These are phyloP conservation scores for Macrosiphum euphorbiae DNA, from an alignment of 2,888 invertebrate species.

Conservation along the genomic window DNA sequence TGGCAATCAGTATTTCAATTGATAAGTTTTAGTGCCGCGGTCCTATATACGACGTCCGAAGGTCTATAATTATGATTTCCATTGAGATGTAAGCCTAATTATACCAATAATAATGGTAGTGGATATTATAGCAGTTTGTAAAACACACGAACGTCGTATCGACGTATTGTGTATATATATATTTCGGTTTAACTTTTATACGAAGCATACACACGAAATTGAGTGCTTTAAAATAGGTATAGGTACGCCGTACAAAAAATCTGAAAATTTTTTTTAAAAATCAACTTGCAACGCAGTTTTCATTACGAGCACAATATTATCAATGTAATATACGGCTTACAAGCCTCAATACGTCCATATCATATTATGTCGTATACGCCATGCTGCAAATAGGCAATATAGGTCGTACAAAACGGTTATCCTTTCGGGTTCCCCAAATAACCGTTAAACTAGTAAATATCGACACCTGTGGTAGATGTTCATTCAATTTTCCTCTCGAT, in stretches of 20 bases:
- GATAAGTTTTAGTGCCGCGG: background rate
- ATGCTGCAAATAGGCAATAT: too few relatives aligned
- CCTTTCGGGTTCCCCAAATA: too few relatives aligned
- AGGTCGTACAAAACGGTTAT: too few relatives aligned
- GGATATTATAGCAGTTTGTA: background rate
- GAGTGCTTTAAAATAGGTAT: background rate
- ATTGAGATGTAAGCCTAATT: background rate
- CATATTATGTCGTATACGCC: too few relatives aligned
- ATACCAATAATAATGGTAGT: background rate
- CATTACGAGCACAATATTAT: background rate
- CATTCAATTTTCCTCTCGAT: too few relatives aligned
- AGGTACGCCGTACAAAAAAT: too few relatives aligned
- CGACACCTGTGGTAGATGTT: too few relatives aligned
- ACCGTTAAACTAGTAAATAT: too few relatives aligned
- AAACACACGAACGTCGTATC: background rate
- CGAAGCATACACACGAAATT: background rate
- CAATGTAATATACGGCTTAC: background rate
- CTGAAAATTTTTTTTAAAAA: background rate
- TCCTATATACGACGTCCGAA: background rate
- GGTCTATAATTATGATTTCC: background rate
- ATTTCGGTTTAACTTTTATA: background rate
- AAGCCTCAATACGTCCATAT: too few relatives aligned
- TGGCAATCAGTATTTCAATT: constrained; percentile 3
- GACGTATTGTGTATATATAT: background rate
- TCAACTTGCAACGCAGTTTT: background rate